Evolutionary conservation across 2,888 invertebrate species (phyloP), one percentile per base, ranked within the genome.

Genomic region (Rotaria sp.): DNA sequence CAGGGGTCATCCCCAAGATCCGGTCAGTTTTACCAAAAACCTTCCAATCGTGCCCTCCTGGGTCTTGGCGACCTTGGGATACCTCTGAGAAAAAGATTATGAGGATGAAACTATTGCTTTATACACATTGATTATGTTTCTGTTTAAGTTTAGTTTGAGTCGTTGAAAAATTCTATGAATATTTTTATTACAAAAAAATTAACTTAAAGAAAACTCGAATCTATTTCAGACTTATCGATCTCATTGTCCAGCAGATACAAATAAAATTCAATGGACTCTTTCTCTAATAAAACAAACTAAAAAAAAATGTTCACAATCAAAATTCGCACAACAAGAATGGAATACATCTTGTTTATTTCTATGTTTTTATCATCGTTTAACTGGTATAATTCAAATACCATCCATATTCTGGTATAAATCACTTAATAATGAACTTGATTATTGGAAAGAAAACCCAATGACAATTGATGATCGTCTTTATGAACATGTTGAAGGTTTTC

Each of bases 351-450:
- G 67, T 35, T n/a, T 67, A 30, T 67, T 67, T 67, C 35, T 67
- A 30, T 67, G 67, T 35, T 67, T 67, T n/a, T 67, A 67, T 67
- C 67, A 67, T 67, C 67, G 67, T 30, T 13, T n/a, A 67, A 67
- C 67, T 13, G 67, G 67, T 67, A 18, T 67, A 30, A 35, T 10
- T 15, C n/a, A 35, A 67, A 11, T 67, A 35, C 67, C 67, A 67
- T 15, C 21, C 5, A 30, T 67, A 67, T 30, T 67, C 11, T 67
- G 67, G 67, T 4, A 2, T 67, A 67, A 30, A 3, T 67, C 67
- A 13, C 10, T 67, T 2, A 30, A 18, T 5, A 67, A 67, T 67
- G 67, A 67, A 67, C 35, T 67, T 67, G 30, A 30, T n/a, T 67
- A 67, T 67, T 67, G 67, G 67, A 30, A 30, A 35, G 35, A 67